Conservation (phyloP, 2,113 vertebrate species). For the Nannospalax galili region DNA sequence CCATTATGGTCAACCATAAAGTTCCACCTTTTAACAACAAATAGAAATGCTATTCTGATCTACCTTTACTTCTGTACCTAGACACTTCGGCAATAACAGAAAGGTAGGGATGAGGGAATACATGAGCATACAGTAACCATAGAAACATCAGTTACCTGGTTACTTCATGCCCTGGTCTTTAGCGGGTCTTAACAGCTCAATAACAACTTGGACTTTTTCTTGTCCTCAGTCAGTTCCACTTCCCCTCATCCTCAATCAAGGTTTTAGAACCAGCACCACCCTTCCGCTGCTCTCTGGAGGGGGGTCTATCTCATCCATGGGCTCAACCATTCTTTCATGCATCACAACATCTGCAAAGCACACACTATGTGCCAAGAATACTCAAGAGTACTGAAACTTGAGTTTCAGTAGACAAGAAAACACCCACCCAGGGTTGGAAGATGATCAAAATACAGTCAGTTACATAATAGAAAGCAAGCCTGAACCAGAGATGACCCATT, state of each 20-base stretch:
- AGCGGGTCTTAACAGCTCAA: background rate
- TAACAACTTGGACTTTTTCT: background rate
- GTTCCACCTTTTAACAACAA: background rate
- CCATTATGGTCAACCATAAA: background rate
- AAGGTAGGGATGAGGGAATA: background rate
- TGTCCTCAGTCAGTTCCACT: background rate
- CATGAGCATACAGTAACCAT: background rate
- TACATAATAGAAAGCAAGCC: background rate
- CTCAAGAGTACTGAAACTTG: background rate
- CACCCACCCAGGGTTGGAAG: background rate
- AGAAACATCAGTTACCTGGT: background rate
- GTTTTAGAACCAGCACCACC: background rate
- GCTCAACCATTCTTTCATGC: background rate
- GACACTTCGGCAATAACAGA: background rate
- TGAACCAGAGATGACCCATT: background rate
- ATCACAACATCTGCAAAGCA: background rate
- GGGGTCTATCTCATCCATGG: background rate
- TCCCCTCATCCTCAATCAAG: background rate
- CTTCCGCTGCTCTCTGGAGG: background rate
- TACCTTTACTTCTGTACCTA: background rate
- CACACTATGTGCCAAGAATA: rapidly evolving
- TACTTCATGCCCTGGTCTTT: background rate
- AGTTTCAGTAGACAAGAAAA: background rate
- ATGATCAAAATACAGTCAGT: background rate
- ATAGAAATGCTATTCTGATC: background rate